These are phyloP conservation scores for Exocentrus adspersus DNA, from an alignment of 2,888 invertebrate species.

Conservation along the genomic window DNA sequence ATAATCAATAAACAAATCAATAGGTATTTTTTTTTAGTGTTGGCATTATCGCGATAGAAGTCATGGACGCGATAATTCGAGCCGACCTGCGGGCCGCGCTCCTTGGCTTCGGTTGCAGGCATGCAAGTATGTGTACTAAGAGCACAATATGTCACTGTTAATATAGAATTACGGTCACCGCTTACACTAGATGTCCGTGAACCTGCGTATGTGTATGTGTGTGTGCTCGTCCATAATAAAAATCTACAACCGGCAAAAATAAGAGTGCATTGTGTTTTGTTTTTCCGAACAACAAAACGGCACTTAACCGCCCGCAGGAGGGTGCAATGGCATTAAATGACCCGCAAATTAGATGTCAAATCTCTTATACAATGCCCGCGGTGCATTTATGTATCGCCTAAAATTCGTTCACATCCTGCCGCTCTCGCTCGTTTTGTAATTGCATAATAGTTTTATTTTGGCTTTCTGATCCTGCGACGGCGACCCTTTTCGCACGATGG, in stretches of 20 bases:
- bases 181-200: slow-evolving; percentile 51
- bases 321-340: slow-evolving; percentile 42
- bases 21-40: too few species aligned
- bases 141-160: slow-evolving; percentile 50
- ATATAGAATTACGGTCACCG: slow-evolving; percentile 53
- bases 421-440: slow-evolving; percentile 37
- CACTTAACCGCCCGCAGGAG: slow-evolving; percentile 30
- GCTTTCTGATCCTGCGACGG: neutral
- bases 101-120: slow-evolving; percentile 16
- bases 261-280: slow-evolving; percentile 47
- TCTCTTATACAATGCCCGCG: slow-evolving; percentile 40
- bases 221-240: slow-evolving; percentile 50
- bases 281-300: slow-evolving; percentile 40
- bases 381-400: slow-evolving; percentile 39
- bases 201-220: too few species aligned
- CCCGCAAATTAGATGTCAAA: slow-evolving; percentile 43
- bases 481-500: too few species aligned
- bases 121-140: slow-evolving; percentile 39
- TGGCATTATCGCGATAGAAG: too few species aligned
- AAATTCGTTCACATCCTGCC: slow-evolving; percentile 42
- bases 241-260: slow-evolving; percentile 45
- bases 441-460: slow-evolving; percentile 46
- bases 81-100: neutral
- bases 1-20: too few species aligned
- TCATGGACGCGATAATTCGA: too few species aligned